Conservation (phyloP, 1,140 invertebrate species). For the Eumeta japonica region DNA sequence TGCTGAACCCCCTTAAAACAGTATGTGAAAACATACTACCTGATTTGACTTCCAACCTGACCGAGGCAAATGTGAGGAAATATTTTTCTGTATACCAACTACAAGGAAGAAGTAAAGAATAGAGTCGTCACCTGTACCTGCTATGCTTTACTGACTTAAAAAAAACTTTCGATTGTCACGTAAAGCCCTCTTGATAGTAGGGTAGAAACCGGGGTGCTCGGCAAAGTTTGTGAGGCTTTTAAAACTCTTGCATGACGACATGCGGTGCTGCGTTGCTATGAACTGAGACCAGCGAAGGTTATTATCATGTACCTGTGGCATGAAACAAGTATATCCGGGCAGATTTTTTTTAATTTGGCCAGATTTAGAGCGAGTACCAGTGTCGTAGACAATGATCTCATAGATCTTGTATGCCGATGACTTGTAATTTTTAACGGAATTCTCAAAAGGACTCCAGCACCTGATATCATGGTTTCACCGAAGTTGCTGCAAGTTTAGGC, state of each 20-base stretch:
- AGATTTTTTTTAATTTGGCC: conserved; percentile 7
- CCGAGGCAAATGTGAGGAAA: conserved; percentile 6
- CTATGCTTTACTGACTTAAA: conserved; percentile 5
- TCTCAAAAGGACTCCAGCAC: conserved; percentile 10
- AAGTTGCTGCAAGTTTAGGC: conserved; percentile 11
- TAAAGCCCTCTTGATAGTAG: conserved; percentile 14
- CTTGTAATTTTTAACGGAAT: conserved; percentile 12
- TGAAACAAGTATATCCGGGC: conserved; percentile 15
- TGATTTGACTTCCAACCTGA: conserved; percentile 8
- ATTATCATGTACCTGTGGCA: conserved; percentile 13
- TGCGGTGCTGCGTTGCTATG: conserved; percentile 5
- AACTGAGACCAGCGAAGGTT: conserved; percentile 8
- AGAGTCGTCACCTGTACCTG: conserved; percentile 3
- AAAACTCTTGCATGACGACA: conserved; percentile 5
- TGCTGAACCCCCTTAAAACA: conserved; percentile 4
- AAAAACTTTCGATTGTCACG: conserved; percentile 6
- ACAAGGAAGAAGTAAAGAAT: conserved; percentile 5
- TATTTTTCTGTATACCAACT: conserved; percentile 6
- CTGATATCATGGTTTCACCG: conserved; percentile 7
- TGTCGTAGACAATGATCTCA: conserved; percentile 5
- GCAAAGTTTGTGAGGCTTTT: conserved; percentile 14
- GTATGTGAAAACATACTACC: conserved; percentile 4
- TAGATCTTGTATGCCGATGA: conserved; percentile 13
- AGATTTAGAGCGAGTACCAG: conserved; percentile 10
- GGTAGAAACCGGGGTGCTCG: conserved; percentile 11